Evolutionary conservation across 1,140 invertebrate genomes (phyloP).

Genomic region (Doryteuthis pealeii): DNA sequence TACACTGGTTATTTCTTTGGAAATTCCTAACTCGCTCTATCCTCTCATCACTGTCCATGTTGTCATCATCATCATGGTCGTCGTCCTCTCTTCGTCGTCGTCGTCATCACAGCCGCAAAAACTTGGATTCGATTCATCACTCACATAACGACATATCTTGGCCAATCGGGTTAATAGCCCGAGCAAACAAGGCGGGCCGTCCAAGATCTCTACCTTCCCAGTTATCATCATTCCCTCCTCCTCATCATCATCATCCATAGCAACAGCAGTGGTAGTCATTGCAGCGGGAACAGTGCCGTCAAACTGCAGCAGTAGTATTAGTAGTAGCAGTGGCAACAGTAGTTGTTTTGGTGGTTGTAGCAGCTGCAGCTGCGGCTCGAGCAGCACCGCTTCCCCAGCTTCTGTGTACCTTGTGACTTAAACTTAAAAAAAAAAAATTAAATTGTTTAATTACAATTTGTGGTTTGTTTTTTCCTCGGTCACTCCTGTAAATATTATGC

Average conservation of each 20-base stretch:
- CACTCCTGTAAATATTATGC: too few species aligned
- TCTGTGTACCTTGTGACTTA: too few species aligned
- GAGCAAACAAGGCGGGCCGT: neutral
- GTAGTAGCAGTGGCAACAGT: neutral
- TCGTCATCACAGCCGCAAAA: slow-evolving; percentile 24
- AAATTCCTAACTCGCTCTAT: slow-evolving; percentile 18
- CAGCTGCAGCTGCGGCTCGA: neutral
- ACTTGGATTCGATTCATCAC: slow-evolving; percentile 4
- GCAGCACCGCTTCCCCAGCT: slow-evolving; percentile 22
- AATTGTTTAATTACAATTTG: too few species aligned
- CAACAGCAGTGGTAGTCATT: neutral
- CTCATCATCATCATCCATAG: neutral
- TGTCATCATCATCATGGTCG: slow-evolving; percentile 26
- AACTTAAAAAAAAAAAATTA: too few species aligned
- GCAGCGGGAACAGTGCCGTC: neutral
- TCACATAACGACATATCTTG: neutral
- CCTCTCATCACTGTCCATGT: slow-evolving; percentile 28
- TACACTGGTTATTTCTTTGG: neutral
- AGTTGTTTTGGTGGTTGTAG: neutral
- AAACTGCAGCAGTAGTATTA: neutral
- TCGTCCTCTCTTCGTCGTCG: too few species aligned
- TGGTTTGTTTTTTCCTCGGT: too few species aligned
- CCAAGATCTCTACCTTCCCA: slow-evolving; percentile 37
- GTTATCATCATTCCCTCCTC: slow-evolving; percentile 10
- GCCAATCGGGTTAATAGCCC: neutral